Evolutionary conservation across 1,140 invertebrate genomes (phyloP).

Genomic region (Ceratina australensis): DNA sequence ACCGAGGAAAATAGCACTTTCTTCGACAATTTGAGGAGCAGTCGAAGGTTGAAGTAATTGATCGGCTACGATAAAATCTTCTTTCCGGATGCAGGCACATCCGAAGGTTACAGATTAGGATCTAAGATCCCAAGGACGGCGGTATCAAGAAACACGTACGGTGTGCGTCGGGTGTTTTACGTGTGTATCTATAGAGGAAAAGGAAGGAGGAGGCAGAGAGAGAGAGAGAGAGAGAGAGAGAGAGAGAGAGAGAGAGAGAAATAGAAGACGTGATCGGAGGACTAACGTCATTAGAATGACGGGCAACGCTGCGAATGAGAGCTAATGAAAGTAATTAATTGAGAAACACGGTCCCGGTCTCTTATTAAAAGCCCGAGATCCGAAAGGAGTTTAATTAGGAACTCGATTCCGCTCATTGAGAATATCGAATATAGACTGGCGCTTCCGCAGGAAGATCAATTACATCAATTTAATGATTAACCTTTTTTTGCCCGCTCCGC

Average conservation of each 20-base stretch:
- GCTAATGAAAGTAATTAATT: conserved; percentile 56
- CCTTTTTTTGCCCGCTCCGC: conserved; percentile 1
- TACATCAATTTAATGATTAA: conserved; percentile 56
- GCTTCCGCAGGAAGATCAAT: conserved; percentile 60
- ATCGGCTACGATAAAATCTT: conserved; percentile 45
- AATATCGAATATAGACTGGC: conserved; percentile 41
- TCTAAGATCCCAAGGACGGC: conserved; percentile 43
- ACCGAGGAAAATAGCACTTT: conserved; percentile 32
- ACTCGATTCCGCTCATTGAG: conserved; percentile 51
- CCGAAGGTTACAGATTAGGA: conserved; percentile 59
- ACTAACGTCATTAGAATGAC: background rate
- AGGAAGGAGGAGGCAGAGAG: background rate
- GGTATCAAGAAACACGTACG: background rate
- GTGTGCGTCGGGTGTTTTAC: background rate
- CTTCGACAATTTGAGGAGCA: conserved; percentile 40
- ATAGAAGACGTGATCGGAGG: background rate
- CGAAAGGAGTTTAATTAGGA: conserved; percentile 55
- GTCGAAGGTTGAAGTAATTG: conserved; percentile 52
- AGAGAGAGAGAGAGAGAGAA: too few species aligned
- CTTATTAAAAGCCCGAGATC: conserved; percentile 9
- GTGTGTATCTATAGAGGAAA: background rate
- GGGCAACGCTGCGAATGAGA: conserved; percentile 40
- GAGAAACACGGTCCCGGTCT: conserved; percentile 38
- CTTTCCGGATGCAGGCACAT: conserved; percentile 55
- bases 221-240: background rate